These are phyloP conservation scores for Garrulus glandarius DNA, from an alignment of 2,797 vertebrate species.

Conservation along the genomic window DNA sequence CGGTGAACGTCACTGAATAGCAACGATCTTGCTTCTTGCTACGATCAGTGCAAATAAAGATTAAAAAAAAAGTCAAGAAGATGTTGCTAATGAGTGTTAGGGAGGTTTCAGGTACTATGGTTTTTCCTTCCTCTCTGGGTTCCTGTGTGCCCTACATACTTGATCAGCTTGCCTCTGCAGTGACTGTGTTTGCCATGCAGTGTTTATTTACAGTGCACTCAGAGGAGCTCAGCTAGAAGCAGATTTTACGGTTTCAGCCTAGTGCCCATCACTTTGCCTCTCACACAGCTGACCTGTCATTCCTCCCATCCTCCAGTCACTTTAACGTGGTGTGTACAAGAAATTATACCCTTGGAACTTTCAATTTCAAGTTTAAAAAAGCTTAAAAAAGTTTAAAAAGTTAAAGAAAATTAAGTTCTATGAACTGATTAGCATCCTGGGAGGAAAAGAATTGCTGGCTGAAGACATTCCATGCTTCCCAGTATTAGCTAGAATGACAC, in stretches of 20 bases:
- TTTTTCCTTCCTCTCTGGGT: background rate
- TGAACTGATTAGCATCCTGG: background rate
- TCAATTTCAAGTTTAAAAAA: background rate
- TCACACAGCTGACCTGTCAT: background rate
- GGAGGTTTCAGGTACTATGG: background rate
- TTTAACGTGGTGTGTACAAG: background rate
- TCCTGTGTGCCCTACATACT: background rate
- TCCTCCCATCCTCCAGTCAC: background rate
- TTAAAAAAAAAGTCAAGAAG: background rate
- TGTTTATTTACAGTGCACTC: background rate
- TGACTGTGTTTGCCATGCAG: rapidly evolving
- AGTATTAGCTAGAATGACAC: background rate
- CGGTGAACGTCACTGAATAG: background rate
- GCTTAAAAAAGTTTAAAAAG: background rate
- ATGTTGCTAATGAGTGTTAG: background rate
- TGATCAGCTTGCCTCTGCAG: background rate
- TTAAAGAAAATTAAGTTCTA: background rate
- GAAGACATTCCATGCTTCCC: background rate
- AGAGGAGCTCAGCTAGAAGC: background rate
- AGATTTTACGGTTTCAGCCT: background rate
- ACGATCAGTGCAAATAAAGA: background rate
- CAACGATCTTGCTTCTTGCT: background rate
- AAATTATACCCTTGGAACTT: background rate
- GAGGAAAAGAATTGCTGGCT: background rate
- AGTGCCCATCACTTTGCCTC: background rate